phyloP scores from a whole-genome alignment of 2,797 vertebrate species.

The Myioborus melanocephalus region DNA sequence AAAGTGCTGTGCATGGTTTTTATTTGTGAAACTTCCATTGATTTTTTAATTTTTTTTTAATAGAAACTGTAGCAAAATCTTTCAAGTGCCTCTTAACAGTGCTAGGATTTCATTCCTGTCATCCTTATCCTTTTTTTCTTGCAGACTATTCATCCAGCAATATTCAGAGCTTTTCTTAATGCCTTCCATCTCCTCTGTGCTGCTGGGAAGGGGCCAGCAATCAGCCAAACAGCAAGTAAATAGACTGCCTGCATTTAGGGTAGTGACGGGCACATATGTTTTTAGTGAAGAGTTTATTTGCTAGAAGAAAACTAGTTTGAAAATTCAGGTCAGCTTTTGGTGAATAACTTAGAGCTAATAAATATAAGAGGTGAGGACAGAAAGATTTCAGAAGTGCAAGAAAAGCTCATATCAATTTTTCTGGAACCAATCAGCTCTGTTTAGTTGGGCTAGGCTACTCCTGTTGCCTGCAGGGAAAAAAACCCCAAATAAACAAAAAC shows the following conservation, averaged over 20 bases:
- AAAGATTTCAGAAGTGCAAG: constrained; percentile 30
- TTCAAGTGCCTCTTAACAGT: neutral
- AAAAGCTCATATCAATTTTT: neutral
- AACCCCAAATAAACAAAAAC: neutral
- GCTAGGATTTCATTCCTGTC: constrained; percentile 18
- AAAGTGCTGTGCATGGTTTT: neutral
- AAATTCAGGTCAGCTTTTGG: constrained; percentile 38
- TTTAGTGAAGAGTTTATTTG: constrained; percentile 56
- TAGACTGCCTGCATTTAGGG: neutral
- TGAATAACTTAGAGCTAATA: constrained; percentile 35
- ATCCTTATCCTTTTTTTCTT: neutral
- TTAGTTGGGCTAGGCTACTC: neutral
- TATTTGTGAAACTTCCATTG: neutral
- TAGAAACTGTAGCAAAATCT: constrained; percentile 8
- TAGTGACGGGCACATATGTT: constrained; percentile 35
- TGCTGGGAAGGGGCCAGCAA: constrained; percentile 27
- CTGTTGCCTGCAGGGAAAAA: neutral
- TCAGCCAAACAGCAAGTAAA: constrained; percentile 38
- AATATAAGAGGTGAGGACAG: constrained; percentile 38
- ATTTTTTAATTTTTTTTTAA: neutral
- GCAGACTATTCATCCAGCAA: constrained; percentile 3
- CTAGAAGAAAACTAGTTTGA: constrained; percentile 32
- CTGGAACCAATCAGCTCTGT: neutral
- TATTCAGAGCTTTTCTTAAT: constrained; percentile 45
- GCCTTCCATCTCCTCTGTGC: neutral